Conservation (phyloP, 1,140 invertebrate genomes). For the Sarcophaga peregrina region DNA sequence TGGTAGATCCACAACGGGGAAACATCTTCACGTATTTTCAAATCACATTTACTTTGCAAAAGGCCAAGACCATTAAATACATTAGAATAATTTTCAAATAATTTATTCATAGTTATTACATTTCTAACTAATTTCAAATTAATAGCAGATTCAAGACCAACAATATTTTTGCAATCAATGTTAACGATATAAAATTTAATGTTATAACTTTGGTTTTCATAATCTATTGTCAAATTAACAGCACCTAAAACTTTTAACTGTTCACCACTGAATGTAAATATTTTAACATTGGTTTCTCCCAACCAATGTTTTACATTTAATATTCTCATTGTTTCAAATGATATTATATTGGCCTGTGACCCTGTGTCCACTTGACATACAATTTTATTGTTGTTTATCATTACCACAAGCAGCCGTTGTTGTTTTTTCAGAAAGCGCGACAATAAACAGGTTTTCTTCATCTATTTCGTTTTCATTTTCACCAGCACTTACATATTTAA, state of each 20-base stretch:
- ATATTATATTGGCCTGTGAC: constrained; percentile 49
- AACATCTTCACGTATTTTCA: constrained; percentile 45
- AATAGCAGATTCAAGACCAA: constrained; percentile 30
- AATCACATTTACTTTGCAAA: constrained; percentile 38
- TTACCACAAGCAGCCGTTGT: constrained; percentile 36
- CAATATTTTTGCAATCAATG: constrained; percentile 42
- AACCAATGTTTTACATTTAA: constrained; percentile 42
- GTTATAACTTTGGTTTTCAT: constrained; percentile 36
- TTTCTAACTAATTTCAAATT: constrained; percentile 41
- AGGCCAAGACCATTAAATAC: constrained; percentile 35
- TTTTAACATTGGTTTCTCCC: constrained; percentile 24
- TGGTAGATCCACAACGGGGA: constrained; percentile 53
- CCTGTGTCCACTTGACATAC: constrained; percentile 50
- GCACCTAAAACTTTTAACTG: constrained; percentile 41
- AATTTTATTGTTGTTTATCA: constrained; percentile 46
- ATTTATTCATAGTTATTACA: constrained; percentile 19
- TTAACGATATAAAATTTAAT: constrained; percentile 46
- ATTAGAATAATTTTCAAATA: constrained; percentile 10
- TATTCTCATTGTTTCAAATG: constrained; percentile 44
- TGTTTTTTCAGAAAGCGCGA: constrained; percentile 2
- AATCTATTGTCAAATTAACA: constrained; percentile 22
- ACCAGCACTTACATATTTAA: constrained; percentile 7
- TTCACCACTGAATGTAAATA: constrained; percentile 45
- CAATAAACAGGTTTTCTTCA: background rate
- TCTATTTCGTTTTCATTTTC: constrained; percentile 29